Percentiles rank a stretch among this genome's conserved stretches.
Conservation (phyloP, 2,113 vertebrate species). For the Mastomys coucha region DNA sequence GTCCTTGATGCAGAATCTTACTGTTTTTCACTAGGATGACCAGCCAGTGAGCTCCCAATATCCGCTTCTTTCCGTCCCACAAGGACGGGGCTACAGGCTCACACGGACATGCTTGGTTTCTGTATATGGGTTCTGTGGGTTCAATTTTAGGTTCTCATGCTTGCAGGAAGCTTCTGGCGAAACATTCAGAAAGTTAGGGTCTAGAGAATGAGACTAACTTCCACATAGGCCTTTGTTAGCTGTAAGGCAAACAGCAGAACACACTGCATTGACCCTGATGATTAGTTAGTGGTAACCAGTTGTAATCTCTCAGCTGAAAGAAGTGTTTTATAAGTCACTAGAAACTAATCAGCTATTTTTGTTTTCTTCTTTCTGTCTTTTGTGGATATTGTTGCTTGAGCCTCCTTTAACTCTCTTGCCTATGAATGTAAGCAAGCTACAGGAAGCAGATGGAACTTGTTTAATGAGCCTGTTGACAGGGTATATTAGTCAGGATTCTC, state of each 20-base stretch:
- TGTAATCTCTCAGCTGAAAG: neutral
- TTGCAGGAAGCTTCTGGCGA: neutral
- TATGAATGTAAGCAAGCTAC: neutral
- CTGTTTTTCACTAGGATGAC: neutral
- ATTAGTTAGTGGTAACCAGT: neutral
- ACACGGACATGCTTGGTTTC: neutral
- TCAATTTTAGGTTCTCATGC: neutral
- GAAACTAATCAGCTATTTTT: neutral
- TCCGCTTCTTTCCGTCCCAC: neutral
- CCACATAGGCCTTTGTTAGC: neutral
- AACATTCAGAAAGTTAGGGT: neutral
- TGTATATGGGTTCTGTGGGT: too few relatives aligned
- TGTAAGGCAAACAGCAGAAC: neutral
- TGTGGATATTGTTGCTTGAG: neutral
- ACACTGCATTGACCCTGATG: neutral
- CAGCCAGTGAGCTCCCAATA: neutral
- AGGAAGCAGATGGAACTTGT: neutral
- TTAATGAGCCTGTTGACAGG: neutral
- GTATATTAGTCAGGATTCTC: too few relatives aligned
- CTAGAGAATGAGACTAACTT: neutral
- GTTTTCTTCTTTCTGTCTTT: neutral
- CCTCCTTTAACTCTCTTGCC: neutral
- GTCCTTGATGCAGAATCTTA: neutral
- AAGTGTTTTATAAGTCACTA: neutral
- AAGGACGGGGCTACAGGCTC: neutral